Evolutionary conservation across 2,113 vertebrate genomes (phyloP).

Genomic region (Zosterops japonicus): DNA sequence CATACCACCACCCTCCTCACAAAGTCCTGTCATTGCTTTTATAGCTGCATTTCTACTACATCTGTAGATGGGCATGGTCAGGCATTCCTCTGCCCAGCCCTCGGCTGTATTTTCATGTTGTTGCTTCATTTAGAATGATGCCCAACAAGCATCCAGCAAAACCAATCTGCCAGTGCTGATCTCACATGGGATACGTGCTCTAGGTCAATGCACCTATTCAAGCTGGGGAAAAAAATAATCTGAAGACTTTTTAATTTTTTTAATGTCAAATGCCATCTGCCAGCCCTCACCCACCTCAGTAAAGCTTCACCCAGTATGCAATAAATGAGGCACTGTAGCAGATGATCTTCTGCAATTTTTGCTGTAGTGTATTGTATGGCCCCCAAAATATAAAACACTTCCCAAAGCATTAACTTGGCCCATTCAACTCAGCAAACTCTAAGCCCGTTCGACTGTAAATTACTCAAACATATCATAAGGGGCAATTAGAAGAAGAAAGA

Average conservation of each 20-base stretch:
- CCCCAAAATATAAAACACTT: not conserved
- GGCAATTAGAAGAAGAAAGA: not conserved
- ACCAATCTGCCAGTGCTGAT: not conserved
- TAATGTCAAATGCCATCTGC: not conserved
- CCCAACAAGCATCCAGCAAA: not conserved
- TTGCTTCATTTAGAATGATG: not conserved
- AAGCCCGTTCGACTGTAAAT: not conserved
- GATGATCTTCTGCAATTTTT: not conserved
- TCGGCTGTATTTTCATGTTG: not conserved
- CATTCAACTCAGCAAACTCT: not conserved
- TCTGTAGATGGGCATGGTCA: not conserved
- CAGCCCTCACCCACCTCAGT: not conserved
- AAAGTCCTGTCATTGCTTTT: not conserved
- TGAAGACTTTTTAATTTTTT: not conserved
- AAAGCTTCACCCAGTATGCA: not conserved
- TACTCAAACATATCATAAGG: not conserved
- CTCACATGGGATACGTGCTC: not conserved
- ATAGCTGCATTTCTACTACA: not conserved
- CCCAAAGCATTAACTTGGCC: not conserved
- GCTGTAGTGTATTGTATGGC: not conserved
- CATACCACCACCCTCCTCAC: not conserved
- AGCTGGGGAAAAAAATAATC: not conserved
- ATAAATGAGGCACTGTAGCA: not conserved
- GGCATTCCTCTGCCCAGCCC: not conserved
- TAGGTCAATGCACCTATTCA: not conserved